These are phyloP conservation scores for Piaya cayana DNA, from an alignment of 2,113 vertebrate genomes.

Conservation along the genomic window DNA sequence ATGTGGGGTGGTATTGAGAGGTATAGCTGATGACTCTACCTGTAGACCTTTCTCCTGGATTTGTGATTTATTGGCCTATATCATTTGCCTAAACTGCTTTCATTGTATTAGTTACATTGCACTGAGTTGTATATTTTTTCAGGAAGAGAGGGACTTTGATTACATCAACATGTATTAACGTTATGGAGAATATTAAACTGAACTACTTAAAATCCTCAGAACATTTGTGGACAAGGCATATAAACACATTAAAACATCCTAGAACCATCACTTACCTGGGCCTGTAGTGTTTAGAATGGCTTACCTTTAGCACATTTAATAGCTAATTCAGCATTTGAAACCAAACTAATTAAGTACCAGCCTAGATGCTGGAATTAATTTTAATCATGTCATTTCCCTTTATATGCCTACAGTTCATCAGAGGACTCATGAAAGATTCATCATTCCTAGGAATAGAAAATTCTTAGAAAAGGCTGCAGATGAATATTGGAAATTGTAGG, in stretches of 20 bases:
- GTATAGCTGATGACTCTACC: not conserved
- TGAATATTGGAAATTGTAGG: not conserved
- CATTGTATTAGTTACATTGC: not conserved
- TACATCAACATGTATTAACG: not conserved
- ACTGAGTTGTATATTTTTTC: not conserved
- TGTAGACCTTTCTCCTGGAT: not conserved
- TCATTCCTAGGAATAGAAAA: not conserved
- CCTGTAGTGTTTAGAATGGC: not conserved
- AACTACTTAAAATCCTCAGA: slow-evolving; percentile 16
- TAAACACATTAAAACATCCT: not conserved
- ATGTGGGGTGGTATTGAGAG: not conserved
- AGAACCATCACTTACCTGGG: no score
- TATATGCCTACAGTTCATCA: not conserved
- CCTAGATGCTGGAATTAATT: not conserved
- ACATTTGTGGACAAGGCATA: not conserved
- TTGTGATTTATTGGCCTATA: not conserved
- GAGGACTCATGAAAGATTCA: not conserved
- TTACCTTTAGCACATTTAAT: slow-evolving; percentile 9
- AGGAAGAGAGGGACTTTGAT: not conserved
- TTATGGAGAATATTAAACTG: slow-evolving; percentile 9
- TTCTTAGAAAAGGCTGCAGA: slow-evolving; percentile 24
- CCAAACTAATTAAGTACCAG: not conserved
- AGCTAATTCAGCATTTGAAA: not conserved
- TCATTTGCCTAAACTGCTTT: not conserved
- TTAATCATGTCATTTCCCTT: not conserved